phyloP scores from a whole-genome alignment of 2,888 invertebrate species.

The Epinotia brunnichana region DNA sequence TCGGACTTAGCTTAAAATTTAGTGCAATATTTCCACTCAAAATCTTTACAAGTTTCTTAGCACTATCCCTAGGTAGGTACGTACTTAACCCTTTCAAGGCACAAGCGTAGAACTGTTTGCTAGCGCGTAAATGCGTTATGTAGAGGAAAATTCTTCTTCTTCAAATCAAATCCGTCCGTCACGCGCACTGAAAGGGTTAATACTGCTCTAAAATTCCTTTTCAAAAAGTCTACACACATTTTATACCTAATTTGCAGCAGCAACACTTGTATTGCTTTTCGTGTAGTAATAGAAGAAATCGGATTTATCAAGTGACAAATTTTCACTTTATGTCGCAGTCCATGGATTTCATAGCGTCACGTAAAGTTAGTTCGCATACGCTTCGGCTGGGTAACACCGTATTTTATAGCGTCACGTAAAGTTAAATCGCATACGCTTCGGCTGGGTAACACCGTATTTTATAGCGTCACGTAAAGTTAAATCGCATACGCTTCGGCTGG shows the following conservation, averaged over 20 bases:
- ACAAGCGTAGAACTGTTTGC: neutral
- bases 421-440: no score
- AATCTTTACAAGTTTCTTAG: neutral
- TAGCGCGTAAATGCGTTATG: neutral
- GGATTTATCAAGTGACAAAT: constrained; percentile 33
- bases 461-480: no score
- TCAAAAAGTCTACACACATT: constrained; percentile 1
- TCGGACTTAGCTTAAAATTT: constrained; percentile 15
- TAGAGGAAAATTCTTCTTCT: neutral
- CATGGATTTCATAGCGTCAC: constrained; percentile 28
- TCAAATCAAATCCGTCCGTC: neutral
- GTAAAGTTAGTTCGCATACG: constrained; percentile 30
- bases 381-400: constrained; percentile 21
- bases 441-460: no score
- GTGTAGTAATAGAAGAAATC: constrained; percentile 26
- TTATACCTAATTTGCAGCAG: constrained; percentile 3
- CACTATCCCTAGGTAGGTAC: neutral
- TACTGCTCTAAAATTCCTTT: constrained; percentile 11
- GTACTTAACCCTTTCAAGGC: neutral
- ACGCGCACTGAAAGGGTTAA: neutral
- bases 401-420: no score
- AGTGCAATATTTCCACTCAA: neutral
- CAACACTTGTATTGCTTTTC: constrained; percentile 20
- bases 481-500: no score
- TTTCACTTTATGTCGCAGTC: constrained; percentile 21